Evolutionary conservation across 2,113 vertebrate genomes (phyloP).

Genomic region (Psephotus haematonotus): DNA sequence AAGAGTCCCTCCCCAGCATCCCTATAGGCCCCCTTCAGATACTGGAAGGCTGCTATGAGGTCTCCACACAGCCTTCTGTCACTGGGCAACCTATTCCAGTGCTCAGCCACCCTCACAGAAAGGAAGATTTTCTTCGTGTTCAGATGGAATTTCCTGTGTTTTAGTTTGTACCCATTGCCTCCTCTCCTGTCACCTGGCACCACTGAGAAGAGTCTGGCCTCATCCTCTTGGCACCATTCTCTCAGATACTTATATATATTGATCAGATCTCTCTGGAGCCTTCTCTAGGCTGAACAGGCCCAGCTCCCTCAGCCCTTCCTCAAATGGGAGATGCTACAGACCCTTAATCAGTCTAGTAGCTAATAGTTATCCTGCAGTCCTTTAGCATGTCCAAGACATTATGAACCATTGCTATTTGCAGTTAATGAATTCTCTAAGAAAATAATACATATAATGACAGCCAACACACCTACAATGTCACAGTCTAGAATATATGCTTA

Average conservation of each 20-base stretch:
- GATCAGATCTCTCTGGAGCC: neutral
- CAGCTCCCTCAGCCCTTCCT: neutral
- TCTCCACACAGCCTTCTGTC: too few species aligned
- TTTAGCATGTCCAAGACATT: neutral
- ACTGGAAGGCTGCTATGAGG: too few species aligned
- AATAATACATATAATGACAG: neutral
- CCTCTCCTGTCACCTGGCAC: neutral
- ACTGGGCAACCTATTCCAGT: neutral
- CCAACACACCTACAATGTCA: neutral
- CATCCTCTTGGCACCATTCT: neutral
- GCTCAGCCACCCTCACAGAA: neutral
- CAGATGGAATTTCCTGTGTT: neutral
- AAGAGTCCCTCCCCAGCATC: too few species aligned
- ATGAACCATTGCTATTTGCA: neutral
- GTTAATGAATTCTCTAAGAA: neutral
- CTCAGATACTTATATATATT: neutral
- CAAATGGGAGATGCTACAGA: neutral
- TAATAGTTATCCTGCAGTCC: neutral
- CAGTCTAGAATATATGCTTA: neutral
- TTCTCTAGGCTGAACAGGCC: neutral
- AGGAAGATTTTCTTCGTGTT: neutral
- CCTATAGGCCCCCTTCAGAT: too few species aligned
- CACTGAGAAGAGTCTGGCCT: neutral
- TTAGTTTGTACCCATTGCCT: neutral
- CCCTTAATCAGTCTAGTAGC: neutral